Percentiles rank a stretch among this genome's conserved stretches.
phyloP scores from a whole-genome alignment of 2,888 invertebrate genomes.

The Amblyteles armatorius region DNA sequence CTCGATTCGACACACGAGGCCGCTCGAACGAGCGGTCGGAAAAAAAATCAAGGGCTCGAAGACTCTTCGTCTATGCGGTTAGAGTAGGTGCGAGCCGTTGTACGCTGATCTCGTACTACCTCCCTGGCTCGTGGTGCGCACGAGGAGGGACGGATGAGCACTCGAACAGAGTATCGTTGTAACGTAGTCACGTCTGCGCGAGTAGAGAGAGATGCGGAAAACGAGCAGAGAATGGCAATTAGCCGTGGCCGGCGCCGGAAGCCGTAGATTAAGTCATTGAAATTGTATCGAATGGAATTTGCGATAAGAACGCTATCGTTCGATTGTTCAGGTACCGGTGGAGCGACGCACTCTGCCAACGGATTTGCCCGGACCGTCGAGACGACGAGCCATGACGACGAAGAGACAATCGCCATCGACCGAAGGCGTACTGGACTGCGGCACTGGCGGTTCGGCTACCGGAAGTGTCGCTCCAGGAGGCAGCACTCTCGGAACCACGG shows the following conservation, averaged over 20 bases:
- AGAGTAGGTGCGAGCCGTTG: not conserved
- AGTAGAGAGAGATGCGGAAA: not conserved
- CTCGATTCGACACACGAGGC: conserved; percentile 41
- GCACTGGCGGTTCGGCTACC: conserved; percentile 91
- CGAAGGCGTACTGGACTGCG: conserved; percentile 93
- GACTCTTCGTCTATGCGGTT: conserved; percentile 31
- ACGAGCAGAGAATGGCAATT: not conserved
- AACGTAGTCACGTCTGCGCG: not conserved
- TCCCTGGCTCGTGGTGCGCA: not conserved
- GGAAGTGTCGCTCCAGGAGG: conserved; percentile 91
- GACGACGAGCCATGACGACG: conserved; percentile 83
- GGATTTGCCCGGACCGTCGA: conserved; percentile 87
- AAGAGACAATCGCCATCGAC: conserved; percentile 88
- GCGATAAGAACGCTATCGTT: not conserved
- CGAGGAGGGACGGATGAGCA: not conserved
- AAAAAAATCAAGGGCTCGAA: conserved; percentile 39
- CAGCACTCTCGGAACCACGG: conserved; percentile 84
- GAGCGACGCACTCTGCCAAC: conserved; percentile 91
- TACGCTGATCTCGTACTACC: conserved; percentile 22
- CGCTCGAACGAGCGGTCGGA: conserved; percentile 43
- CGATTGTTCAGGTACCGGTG: conserved; percentile 80
- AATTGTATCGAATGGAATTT: conserved; percentile 5
- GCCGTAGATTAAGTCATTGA: not conserved
- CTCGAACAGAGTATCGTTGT: conserved; percentile 24
- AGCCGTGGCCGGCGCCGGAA: not conserved